Evolutionary conservation across 2,888 invertebrate genomes (phyloP).

Genomic region (Archips xylosteana): DNA sequence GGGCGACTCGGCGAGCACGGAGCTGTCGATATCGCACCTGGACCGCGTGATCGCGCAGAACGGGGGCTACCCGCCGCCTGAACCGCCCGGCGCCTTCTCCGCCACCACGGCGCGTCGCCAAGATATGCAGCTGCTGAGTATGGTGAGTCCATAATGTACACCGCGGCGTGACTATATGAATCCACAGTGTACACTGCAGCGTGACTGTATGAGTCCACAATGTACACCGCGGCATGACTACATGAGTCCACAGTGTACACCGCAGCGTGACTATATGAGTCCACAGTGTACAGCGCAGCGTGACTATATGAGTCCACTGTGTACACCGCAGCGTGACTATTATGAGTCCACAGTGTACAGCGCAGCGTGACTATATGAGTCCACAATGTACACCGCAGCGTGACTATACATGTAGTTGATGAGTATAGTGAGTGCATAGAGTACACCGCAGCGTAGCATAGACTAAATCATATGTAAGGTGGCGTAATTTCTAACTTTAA

Average conservation of each 20-base stretch:
- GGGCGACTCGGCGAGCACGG: constrained; percentile 85
- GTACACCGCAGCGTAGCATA: too few species aligned
- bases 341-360: too few species aligned
- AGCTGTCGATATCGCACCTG: constrained; percentile 73
- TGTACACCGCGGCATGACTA: too few species aligned
- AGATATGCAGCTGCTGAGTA: constrained; percentile 91
- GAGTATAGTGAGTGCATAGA: constrained; percentile 84
- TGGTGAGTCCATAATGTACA: constrained; percentile 70
- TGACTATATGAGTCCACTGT: background rate
- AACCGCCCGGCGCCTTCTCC: constrained; percentile 84
- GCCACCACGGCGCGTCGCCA: constrained; percentile 91
- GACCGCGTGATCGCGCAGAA: constrained; percentile 69
- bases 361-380: too few species aligned
- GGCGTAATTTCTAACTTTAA: too few species aligned
- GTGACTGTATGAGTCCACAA: too few species aligned
- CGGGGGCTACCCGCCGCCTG: constrained; percentile 76
- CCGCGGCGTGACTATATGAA: too few species aligned
- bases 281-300: too few species aligned
- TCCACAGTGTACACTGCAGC: too few species aligned
- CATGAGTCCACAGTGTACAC: too few species aligned
- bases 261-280: too few species aligned
- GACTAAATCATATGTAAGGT: too few species aligned
- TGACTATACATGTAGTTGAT: constrained; percentile 93
- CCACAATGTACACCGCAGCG: constrained; percentile 56
- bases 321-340: constrained; percentile 79